phyloP scores from a whole-genome alignment of 2,888 invertebrate species.

The Argynnis bischoffii region DNA sequence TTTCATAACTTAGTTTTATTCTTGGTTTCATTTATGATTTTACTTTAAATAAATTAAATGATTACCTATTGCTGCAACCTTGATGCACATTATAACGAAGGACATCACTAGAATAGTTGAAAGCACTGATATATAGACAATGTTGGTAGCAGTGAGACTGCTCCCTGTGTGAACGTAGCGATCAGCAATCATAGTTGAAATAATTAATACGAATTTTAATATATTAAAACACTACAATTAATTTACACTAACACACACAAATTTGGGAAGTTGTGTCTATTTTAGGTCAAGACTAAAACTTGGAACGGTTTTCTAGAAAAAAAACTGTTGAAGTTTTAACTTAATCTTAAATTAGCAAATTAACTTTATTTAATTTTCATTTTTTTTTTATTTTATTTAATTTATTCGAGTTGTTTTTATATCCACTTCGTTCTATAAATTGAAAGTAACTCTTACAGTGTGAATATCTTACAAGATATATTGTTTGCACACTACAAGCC shows the following conservation, averaged over 20 bases:
- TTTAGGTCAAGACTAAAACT: slow-evolving; percentile 12
- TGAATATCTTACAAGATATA: no score
- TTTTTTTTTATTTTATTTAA: background rate
- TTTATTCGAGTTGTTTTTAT: slow-evolving; percentile 26
- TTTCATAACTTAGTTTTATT: no score
- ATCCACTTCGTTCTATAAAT: slow-evolving; percentile 28
- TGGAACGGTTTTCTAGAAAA: slow-evolving; percentile 27
- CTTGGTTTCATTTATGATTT: background rate
- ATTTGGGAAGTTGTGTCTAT: background rate
- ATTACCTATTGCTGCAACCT: slow-evolving; percentile 54
- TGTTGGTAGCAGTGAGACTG: slow-evolving; percentile 30
- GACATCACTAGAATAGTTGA: slow-evolving; percentile 55
- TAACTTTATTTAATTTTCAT: background rate
- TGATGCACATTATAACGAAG: slow-evolving; percentile 60
- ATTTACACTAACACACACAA: background rate
- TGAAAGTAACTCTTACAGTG: background rate
- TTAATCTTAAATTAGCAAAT: background rate
- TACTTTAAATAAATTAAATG: slow-evolving; percentile 20
- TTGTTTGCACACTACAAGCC: no score
- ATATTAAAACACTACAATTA: slow-evolving; percentile 11
- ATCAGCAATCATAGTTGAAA: slow-evolving; percentile 12
- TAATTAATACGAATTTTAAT: slow-evolving; percentile 9
- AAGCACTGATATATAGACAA: slow-evolving; percentile 46
- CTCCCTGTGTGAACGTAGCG: background rate
- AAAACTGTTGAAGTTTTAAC: slow-evolving; percentile 34